These are phyloP conservation scores for Sclerurus mexicanus DNA, from an alignment of 2,113 vertebrate genomes.

Conservation along the genomic window DNA sequence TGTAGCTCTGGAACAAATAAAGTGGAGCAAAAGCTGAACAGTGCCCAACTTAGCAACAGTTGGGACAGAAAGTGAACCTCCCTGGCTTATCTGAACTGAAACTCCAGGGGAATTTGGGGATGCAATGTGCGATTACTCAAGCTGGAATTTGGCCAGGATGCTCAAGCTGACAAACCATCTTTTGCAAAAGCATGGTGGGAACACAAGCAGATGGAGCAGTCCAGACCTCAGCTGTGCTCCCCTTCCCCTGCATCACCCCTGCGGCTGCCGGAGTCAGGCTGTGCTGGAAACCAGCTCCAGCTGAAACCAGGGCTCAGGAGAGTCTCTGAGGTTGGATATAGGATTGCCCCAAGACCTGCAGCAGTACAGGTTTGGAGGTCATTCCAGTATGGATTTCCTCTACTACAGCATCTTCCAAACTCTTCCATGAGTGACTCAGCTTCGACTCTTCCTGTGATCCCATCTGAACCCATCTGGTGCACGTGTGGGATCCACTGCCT, in stretches of 20 bases:
- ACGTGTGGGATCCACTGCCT: fast-evolving
- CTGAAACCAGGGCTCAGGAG: neutral
- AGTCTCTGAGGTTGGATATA: fast-evolving
- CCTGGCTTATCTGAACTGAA: neutral
- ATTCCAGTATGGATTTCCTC: neutral
- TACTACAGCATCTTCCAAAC: neutral
- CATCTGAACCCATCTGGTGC: fast-evolving
- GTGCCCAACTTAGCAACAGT: neutral
- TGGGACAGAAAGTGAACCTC: neutral
- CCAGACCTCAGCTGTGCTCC: neutral
- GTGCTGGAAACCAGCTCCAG: neutral
- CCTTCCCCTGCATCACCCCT: neutral
- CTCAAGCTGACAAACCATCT: neutral
- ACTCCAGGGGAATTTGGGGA: neutral
- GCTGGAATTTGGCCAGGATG: slow-evolving; percentile 15
- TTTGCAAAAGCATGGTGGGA: neutral
- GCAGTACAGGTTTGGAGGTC: neutral
- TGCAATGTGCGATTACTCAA: neutral
- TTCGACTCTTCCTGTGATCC: neutral
- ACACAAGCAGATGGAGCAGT: neutral
- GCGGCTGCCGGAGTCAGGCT: fast-evolving
- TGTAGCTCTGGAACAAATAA: neutral
- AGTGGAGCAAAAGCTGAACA: neutral
- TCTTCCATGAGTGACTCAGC: neutral
- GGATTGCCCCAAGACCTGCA: neutral